Conservation (phyloP, 2,113 vertebrate genomes). For the Cyphomyrus discorhynchus region DNA sequence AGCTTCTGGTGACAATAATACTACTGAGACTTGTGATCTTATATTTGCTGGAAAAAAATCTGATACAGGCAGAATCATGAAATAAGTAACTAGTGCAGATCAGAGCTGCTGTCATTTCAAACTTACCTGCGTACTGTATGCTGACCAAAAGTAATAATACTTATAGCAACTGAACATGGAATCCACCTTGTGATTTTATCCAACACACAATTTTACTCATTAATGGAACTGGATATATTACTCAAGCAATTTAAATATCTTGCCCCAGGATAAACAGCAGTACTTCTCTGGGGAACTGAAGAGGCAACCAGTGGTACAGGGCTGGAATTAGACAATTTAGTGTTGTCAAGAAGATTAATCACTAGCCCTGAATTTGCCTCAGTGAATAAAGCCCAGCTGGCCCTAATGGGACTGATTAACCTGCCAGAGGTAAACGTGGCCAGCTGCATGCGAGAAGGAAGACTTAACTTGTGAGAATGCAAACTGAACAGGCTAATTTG, state of each 20-base stretch:
- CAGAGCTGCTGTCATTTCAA: neutral
- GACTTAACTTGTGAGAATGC: neutral
- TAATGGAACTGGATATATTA: neutral
- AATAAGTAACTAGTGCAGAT: neutral
- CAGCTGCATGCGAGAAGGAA: neutral
- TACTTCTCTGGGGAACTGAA: neutral
- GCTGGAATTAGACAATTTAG: neutral
- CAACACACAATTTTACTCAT: neutral
- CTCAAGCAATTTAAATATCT: neutral
- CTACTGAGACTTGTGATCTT: neutral
- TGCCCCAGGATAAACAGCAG: neutral
- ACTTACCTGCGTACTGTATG: neutral
- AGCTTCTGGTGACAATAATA: neutral
- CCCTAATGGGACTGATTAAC: neutral
- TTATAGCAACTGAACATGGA: neutral
- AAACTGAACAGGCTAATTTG: neutral
- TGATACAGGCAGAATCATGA: neutral
- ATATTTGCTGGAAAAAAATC: neutral
- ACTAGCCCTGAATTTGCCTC: neutral
- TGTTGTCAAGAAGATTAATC: constrained; percentile 3
- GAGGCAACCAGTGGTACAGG: neutral
- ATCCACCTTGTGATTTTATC: neutral
- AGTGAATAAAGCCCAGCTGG: neutral
- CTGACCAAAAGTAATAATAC: neutral
- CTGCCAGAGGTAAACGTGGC: neutral